Conservation (phyloP, 2,888 invertebrate genomes). For the Drosophila rellima region DNA sequence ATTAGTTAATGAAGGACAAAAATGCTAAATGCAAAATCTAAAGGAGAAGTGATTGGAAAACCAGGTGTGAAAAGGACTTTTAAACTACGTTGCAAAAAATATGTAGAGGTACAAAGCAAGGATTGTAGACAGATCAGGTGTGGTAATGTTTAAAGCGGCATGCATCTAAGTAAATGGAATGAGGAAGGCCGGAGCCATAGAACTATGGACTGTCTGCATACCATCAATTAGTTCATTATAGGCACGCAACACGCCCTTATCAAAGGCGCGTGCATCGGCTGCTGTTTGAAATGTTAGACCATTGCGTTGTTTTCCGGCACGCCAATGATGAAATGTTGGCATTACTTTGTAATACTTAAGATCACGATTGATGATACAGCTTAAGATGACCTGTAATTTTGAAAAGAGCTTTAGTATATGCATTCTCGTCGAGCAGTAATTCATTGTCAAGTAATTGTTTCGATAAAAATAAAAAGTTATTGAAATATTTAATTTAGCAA, state of each 20-base stretch:
- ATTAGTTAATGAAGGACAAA: slow-evolving; percentile 70
- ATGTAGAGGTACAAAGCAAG: slow-evolving; percentile 25
- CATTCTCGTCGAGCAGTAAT: no score
- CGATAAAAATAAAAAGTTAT: no score
- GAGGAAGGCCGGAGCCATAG: background rate
- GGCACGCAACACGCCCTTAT: slow-evolving; percentile 95
- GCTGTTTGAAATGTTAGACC: slow-evolving; percentile 98
- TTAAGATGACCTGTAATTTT: slow-evolving; percentile 92
- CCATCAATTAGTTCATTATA: slow-evolving; percentile 96
- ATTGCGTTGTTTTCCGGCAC: slow-evolving; percentile 97
- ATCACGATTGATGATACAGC: slow-evolving; percentile 97
- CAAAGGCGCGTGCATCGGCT: slow-evolving; percentile 97
- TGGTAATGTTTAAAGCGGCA: slow-evolving; percentile 35
- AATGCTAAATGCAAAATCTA: slow-evolving; percentile 47
- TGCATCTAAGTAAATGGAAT: slow-evolving; percentile 42
- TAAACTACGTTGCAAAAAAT: slow-evolving; percentile 8
- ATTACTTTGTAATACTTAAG: slow-evolving; percentile 98
- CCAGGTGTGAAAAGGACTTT: slow-evolving; percentile 12
- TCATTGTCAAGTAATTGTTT: no score
- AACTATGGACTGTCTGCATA: slow-evolving; percentile 86
- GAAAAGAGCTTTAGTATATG: background rate
- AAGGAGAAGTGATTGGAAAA: slow-evolving; percentile 14
- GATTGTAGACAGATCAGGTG: slow-evolving; percentile 19
- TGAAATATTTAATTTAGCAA: no score
- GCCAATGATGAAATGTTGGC: slow-evolving; percentile 99